These are phyloP conservation scores for Macrosiphum euphorbiae DNA, from an alignment of 2,888 invertebrate genomes.

Conservation along the genomic window DNA sequence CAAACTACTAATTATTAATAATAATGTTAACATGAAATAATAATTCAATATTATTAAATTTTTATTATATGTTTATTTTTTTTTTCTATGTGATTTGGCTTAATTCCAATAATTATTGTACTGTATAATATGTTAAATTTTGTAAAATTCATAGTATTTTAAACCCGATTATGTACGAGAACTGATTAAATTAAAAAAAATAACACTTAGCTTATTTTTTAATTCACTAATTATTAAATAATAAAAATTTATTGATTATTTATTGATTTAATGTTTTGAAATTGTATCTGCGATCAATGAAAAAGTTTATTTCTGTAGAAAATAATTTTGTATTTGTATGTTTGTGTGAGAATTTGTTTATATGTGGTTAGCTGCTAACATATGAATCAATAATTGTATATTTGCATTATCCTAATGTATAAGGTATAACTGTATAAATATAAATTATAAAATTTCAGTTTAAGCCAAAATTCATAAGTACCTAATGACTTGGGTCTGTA, in stretches of 20 bases:
- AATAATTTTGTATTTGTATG: neutral
- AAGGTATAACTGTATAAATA: neutral
- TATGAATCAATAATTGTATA: neutral
- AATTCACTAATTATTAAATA: neutral
- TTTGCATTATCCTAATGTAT: neutral
- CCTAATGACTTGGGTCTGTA: neutral
- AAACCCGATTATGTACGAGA: constrained; percentile 40
- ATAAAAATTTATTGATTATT: neutral
- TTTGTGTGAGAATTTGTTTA: neutral
- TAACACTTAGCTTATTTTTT: constrained; percentile 22
- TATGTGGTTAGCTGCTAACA: neutral
- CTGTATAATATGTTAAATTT: neutral
- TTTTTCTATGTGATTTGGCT: constrained; percentile 27
- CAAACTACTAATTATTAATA: constrained; percentile 40
- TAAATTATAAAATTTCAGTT: neutral
- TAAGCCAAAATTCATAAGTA: neutral
- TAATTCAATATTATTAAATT: constrained; percentile 22
- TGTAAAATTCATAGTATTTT: constrained; percentile 25
- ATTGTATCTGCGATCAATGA: neutral
- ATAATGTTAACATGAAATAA: neutral
- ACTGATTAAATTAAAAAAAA: constrained; percentile 56
- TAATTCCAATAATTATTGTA: neutral
- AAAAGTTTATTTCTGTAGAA: neutral
- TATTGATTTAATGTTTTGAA: neutral
- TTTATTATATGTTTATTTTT: constrained; percentile 16